phyloP scores from a whole-genome alignment of 2,113 vertebrate genomes.

The Psettodes erumei region DNA sequence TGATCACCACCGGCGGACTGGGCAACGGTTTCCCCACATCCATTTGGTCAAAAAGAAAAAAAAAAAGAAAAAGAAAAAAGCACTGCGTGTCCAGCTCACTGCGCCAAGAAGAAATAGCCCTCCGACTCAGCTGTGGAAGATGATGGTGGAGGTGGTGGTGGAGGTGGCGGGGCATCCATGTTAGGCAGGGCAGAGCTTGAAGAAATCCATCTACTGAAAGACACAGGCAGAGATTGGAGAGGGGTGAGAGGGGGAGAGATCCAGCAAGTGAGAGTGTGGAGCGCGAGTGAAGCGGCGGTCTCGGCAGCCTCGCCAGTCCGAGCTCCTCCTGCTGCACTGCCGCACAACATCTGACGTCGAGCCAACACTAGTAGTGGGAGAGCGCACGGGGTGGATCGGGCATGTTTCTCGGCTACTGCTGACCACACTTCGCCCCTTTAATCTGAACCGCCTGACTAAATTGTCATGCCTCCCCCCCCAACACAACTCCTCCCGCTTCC shows the following conservation, averaged over 20 bases:
- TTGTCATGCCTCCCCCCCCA: slow-evolving; percentile 50
- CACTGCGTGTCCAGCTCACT: slow-evolving; percentile 94
- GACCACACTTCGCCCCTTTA: slow-evolving; percentile 82
- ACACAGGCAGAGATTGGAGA: slow-evolving; percentile 64
- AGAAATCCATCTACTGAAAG: slow-evolving; percentile 91
- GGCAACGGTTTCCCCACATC: slow-evolving; percentile 86
- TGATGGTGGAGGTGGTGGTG: slow-evolving; percentile 47
- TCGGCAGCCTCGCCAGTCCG: slow-evolving; percentile 67
- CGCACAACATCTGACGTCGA: slow-evolving; percentile 93
- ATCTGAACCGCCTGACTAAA: slow-evolving; percentile 79
- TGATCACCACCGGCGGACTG: slow-evolving; percentile 85
- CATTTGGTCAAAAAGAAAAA: slow-evolving; percentile 78
- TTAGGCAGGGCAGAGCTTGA: slow-evolving; percentile 87
- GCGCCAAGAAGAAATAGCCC: slow-evolving; percentile 93
- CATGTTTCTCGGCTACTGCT: slow-evolving; percentile 66
- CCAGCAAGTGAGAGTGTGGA: not conserved
- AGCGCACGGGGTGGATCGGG: slow-evolving; percentile 70
- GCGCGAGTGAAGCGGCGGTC: slow-evolving; percentile 32
- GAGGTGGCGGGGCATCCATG: slow-evolving; percentile 89
- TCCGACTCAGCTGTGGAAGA: slow-evolving; percentile 89
- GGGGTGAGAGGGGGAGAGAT: slow-evolving; percentile 62
- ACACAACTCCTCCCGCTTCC: slow-evolving; percentile 13
- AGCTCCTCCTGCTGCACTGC: slow-evolving; percentile 94
- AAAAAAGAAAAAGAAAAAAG: slow-evolving; percentile 71
- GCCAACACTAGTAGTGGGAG: slow-evolving; percentile 82